These are phyloP conservation scores for Mustelus asterias DNA, from an alignment of 2,113 vertebrate genomes.

Conservation along the genomic window DNA sequence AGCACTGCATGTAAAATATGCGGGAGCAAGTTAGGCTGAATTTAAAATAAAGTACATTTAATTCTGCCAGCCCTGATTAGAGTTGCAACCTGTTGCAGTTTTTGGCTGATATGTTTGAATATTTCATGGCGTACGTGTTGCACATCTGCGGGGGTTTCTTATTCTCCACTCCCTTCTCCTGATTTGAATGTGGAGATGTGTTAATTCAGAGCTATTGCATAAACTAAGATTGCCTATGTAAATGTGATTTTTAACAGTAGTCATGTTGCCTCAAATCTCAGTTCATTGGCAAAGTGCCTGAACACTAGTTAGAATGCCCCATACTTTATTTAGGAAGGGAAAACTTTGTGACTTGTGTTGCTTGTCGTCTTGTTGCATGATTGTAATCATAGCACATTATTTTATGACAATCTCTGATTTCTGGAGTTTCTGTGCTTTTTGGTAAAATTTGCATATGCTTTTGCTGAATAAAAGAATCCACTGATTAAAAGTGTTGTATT, in stretches of 20 bases:
- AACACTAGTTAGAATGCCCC: constrained; percentile 28
- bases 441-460: constrained; percentile 68
- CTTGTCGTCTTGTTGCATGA: constrained; percentile 67
- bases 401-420: constrained; percentile 58
- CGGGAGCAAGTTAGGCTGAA: neutral
- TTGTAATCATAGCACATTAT: constrained; percentile 60
- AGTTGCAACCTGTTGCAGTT: neutral
- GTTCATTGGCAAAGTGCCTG: constrained; percentile 44
- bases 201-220: constrained; percentile 23
- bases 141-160: neutral
- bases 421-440: constrained; percentile 63
- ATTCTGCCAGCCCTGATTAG: neutral
- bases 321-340: constrained; percentile 45
- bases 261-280: constrained; percentile 50
- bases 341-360: constrained; percentile 45
- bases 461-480: constrained; percentile 62
- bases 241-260: constrained; percentile 40
- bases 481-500: neutral
- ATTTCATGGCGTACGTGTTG: neutral
- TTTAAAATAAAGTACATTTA: constrained; percentile 17
- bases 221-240: constrained; percentile 40
- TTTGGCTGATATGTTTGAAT: neutral
- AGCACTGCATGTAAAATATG: neutral
- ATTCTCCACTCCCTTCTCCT: neutral
- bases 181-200: constrained; percentile 4